phyloP scores from a whole-genome alignment of 2,888 invertebrate species.

The Cheilosia urbana region DNA sequence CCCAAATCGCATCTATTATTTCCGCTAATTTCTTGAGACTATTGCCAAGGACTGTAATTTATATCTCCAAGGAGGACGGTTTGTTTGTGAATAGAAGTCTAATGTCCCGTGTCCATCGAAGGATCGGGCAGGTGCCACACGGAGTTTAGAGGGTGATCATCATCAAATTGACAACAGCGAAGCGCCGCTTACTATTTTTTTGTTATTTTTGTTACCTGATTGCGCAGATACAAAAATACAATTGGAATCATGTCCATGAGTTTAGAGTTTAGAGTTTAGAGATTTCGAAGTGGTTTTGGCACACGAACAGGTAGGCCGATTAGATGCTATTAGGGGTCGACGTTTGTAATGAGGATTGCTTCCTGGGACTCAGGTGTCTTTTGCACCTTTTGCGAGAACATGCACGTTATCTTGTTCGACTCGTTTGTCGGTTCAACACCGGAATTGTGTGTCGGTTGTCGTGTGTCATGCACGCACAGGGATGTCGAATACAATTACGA shows the following conservation, averaged over 20 bases:
- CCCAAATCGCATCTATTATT: slow-evolving; percentile 66
- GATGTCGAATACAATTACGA: slow-evolving; percentile 59
- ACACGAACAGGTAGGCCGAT: slow-evolving; percentile 72
- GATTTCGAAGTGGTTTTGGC: slow-evolving; percentile 65
- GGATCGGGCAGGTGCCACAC: slow-evolving; percentile 63
- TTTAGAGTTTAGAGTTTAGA: slow-evolving; percentile 33
- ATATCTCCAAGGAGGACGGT: slow-evolving; percentile 49
- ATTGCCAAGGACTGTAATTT: slow-evolving; percentile 64
- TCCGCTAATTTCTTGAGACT: slow-evolving; percentile 66
- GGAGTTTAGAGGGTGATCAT: slow-evolving; percentile 59
- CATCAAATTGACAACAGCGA: slow-evolving; percentile 71
- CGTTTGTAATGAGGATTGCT: slow-evolving; percentile 59
- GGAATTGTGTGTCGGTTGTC: slow-evolving; percentile 37
- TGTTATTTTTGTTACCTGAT: slow-evolving; percentile 42
- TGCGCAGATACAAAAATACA: slow-evolving; percentile 61
- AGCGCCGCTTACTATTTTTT: slow-evolving; percentile 43
- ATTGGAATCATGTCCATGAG: slow-evolving; percentile 55
- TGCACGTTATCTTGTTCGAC: slow-evolving; percentile 49
- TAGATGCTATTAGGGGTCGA: slow-evolving; percentile 64
- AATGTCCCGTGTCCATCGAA: slow-evolving; percentile 68
- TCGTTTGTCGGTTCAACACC: slow-evolving; percentile 59
- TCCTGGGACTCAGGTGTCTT: slow-evolving; percentile 54
- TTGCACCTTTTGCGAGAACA: slow-evolving; percentile 71
- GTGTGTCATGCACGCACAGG: slow-evolving; percentile 48
- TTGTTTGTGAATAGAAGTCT: slow-evolving; percentile 74